These are phyloP conservation scores for Scolopax mira DNA, from an alignment of 2,113 vertebrate species.

Conservation along the genomic window DNA sequence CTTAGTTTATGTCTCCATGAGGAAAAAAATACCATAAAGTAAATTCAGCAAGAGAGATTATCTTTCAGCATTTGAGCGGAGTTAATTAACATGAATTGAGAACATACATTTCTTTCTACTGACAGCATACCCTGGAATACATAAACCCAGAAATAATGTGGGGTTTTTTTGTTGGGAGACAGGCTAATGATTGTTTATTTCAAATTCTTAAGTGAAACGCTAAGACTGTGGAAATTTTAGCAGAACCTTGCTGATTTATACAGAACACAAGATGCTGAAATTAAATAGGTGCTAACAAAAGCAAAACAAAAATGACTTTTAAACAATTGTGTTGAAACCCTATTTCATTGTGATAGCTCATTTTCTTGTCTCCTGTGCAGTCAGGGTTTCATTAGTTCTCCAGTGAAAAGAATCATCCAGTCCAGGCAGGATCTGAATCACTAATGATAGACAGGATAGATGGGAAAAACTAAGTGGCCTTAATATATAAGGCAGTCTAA, in stretches of 20 bases:
- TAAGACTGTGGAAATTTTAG: neutral
- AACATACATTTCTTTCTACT: neutral
- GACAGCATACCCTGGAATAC: neutral
- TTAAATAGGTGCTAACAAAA: neutral
- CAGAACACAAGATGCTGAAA: neutral
- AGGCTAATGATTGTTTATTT: neutral
- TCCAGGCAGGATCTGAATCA: neutral
- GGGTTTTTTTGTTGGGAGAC: neutral
- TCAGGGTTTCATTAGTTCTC: neutral
- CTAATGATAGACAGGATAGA: neutral
- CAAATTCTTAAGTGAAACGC: neutral
- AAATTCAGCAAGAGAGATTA: neutral
- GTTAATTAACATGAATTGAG: neutral
- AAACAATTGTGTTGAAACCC: neutral
- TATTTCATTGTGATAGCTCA: neutral
- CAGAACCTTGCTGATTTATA: neutral
- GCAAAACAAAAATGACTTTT: neutral
- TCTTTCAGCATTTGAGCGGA: neutral
- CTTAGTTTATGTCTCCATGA: neutral
- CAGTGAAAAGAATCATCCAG: neutral
- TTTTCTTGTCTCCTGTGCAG: neutral
- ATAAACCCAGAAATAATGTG: neutral
- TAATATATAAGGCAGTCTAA: neutral
- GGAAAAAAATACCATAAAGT: neutral
- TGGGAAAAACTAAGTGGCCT: neutral